These are phyloP conservation scores for Hydrolagus colliei DNA, from an alignment of 2,797 vertebrate species.

Conservation along the genomic window DNA sequence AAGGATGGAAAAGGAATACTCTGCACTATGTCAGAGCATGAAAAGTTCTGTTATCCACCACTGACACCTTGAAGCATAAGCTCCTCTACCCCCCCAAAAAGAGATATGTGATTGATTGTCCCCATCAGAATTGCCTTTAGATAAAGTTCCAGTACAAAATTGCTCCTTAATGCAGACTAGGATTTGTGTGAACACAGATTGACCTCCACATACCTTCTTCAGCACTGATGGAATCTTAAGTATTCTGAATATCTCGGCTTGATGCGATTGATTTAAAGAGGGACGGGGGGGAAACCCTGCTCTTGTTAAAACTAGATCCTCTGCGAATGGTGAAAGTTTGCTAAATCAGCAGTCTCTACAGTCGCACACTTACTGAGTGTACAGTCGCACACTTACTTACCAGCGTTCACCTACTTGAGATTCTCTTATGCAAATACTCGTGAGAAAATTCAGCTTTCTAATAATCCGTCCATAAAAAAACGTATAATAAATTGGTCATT, in stretches of 20 bases:
- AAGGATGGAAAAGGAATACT: too few species aligned
- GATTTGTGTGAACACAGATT: not conserved
- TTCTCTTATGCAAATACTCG: too few species aligned
- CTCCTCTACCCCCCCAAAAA: not conserved
- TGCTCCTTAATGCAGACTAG: not conserved
- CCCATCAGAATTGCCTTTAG: not conserved
- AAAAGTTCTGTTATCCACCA: too few species aligned
- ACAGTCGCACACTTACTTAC: not conserved
- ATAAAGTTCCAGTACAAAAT: not conserved
- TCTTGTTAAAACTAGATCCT: not conserved
- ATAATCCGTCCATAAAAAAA: too few species aligned
- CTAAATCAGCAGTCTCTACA: not conserved
- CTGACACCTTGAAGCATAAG: not conserved
- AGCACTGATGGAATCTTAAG: constrained; percentile 49
- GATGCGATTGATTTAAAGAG: not conserved
- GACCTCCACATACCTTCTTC: constrained; percentile 36
- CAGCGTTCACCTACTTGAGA: too few species aligned
- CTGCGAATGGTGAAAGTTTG: not conserved
- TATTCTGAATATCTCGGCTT: constrained; percentile 47
- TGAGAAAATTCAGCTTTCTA: too few species aligned
- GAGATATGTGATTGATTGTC: not conserved
- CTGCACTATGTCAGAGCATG: too few species aligned
- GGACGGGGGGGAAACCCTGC: not conserved
- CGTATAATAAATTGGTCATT: too few species aligned
- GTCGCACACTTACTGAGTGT: not conserved